phyloP scores from a whole-genome alignment of 2,797 vertebrate species.

The Epinephelus malabaricus region DNA sequence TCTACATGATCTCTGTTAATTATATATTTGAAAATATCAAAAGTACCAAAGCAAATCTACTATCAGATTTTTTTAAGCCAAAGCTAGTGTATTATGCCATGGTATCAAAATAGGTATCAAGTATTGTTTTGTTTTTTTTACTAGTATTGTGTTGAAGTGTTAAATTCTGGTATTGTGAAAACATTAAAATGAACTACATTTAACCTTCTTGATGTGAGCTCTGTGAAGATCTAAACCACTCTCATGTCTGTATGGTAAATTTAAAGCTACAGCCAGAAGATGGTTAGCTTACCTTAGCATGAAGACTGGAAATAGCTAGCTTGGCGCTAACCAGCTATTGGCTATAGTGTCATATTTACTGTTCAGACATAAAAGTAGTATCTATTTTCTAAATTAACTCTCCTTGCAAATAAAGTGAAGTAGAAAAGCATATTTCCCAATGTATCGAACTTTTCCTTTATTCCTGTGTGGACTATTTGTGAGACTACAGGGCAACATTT shows the following conservation, averaged over 20 bases:
- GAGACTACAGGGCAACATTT: not conserved
- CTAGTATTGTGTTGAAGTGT: not conserved
- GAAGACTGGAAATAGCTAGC: not conserved
- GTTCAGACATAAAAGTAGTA: not conserved
- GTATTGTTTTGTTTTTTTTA: too few relatives aligned
- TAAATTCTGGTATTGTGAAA: not conserved
- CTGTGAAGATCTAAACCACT: not conserved
- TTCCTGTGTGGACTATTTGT: not conserved
- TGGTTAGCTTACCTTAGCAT: conserved; percentile 16
- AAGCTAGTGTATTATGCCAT: too few relatives aligned
- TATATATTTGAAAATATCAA: too few relatives aligned
- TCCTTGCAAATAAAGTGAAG: not conserved
- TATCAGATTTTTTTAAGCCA: too few relatives aligned
- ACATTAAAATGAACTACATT: not conserved
- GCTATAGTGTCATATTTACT: not conserved
- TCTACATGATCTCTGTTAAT: too few relatives aligned
- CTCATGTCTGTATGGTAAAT: too few relatives aligned
- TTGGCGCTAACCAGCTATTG: not conserved
- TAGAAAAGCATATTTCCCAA: not conserved
- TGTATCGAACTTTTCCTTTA: not conserved
- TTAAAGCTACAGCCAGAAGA: not conserved
- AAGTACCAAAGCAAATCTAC: too few relatives aligned
- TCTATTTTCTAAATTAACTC: not conserved
- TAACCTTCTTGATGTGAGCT: not conserved
- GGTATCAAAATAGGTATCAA: too few relatives aligned